phyloP scores from a whole-genome alignment of 2,113 vertebrate species.

The Boulengeromyrus knoepffleri region DNA sequence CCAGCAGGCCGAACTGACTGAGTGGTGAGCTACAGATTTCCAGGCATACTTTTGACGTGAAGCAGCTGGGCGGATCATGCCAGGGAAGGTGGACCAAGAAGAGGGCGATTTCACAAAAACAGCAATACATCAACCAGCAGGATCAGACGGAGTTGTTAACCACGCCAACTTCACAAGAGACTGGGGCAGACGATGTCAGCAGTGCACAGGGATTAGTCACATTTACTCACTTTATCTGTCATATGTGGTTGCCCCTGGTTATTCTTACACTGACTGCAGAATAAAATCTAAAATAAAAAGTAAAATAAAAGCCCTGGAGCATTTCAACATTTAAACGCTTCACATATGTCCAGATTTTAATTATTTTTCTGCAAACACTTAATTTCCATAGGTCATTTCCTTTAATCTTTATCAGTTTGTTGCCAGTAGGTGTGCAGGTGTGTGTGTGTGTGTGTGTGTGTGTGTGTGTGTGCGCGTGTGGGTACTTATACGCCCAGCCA shows the following conservation, averaged over 20 bases:
- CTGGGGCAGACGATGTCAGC: neutral
- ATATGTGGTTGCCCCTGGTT: neutral
- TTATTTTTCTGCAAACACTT: neutral
- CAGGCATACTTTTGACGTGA: neutral
- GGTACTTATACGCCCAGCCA: neutral
- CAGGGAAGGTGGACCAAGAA: neutral
- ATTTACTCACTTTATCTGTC: neutral
- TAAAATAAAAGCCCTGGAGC: neutral
- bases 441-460: slow-evolving; percentile 5
- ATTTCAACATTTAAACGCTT: slow-evolving; percentile 1
- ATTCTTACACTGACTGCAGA: neutral
- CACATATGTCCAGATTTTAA: neutral
- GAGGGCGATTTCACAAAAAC: neutral
- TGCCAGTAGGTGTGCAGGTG: neutral
- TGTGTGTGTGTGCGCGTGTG: neutral
- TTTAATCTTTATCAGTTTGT: neutral
- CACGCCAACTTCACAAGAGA: neutral
- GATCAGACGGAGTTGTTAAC: neutral
- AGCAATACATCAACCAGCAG: neutral
- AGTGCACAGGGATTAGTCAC: neutral
- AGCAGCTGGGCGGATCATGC: neutral
- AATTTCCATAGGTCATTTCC: neutral
- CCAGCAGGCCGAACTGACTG: neutral
- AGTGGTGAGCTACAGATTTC: neutral
- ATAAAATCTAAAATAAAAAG: neutral